A percentile compares a stretch with the other conserved stretches of the same genome.
Evolutionary conservation across 2,888 invertebrate genomes (phyloP).

Genomic region (Tanaodytes sp.): DNA sequence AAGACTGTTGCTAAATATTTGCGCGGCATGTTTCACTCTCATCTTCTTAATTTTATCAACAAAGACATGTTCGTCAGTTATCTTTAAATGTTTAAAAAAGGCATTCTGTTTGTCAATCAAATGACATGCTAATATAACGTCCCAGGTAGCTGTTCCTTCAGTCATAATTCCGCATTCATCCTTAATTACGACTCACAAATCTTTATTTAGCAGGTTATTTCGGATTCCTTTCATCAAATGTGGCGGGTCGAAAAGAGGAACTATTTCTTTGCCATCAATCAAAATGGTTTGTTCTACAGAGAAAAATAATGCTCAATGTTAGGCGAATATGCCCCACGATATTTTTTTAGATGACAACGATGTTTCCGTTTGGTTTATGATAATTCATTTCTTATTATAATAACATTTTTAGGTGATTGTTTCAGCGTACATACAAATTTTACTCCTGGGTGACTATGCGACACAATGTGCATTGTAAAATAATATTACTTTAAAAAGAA

Average conservation of each 20-base stretch:
- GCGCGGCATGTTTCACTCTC: slow-evolving; percentile 35
- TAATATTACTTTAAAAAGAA: too few species aligned
- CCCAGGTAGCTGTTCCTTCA: slow-evolving; percentile 22
- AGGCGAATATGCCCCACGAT: too few species aligned
- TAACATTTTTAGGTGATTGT: too few species aligned
- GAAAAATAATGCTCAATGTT: not conserved
- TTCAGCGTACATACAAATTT: too few species aligned
- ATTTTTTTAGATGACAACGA: too few species aligned
- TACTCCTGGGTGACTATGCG: too few species aligned
- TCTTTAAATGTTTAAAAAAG: not conserved
- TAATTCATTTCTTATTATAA: too few species aligned
- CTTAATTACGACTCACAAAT: not conserved
- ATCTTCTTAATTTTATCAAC: slow-evolving; percentile 23
- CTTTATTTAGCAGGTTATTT: slow-evolving; percentile 3
- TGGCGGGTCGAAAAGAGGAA: slow-evolving; percentile 45
- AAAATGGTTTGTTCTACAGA: slow-evolving; percentile 10
- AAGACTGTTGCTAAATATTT: too few species aligned
- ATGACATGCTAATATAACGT: slow-evolving; percentile 6
- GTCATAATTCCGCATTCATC: not conserved
- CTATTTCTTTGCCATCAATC: slow-evolving; percentile 25
- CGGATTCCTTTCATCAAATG: slow-evolving; percentile 46
- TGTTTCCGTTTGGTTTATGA: too few species aligned
- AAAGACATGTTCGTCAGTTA: slow-evolving; percentile 29
- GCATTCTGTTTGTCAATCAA: slow-evolving; percentile 15
- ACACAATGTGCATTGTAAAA: too few species aligned